phyloP scores from a whole-genome alignment of 2,888 invertebrate species.

The Eutolmus rufibarbis region DNA sequence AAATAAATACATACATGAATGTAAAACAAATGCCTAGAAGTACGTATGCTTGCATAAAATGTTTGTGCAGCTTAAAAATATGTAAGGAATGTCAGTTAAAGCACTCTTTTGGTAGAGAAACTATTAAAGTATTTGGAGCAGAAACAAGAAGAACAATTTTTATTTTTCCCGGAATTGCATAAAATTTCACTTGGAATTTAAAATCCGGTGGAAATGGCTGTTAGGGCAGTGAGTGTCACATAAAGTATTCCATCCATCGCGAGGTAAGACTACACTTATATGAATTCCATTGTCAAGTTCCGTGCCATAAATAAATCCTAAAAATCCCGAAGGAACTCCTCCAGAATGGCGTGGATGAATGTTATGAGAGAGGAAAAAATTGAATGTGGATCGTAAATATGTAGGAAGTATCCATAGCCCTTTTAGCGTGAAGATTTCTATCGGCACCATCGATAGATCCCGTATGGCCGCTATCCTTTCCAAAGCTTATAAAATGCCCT shows the following conservation, averaged over 20 bases:
- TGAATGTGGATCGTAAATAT: conserved; percentile 38
- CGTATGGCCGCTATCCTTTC: background rate
- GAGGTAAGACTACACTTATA: background rate
- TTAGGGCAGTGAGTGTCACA: background rate
- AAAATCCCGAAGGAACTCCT: conserved; percentile 43
- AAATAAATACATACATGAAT: too few species aligned
- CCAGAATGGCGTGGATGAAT: conserved; percentile 6
- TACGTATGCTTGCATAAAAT: too few species aligned
- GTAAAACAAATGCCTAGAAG: too few species aligned
- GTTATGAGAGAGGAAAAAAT: conserved; percentile 19
- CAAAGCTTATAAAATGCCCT: background rate
- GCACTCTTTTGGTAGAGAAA: background rate
- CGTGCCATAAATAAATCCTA: conserved; percentile 45
- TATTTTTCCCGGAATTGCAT: background rate
- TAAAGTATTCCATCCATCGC: background rate
- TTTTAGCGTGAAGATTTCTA: background rate
- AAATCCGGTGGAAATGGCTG: background rate
- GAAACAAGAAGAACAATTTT: background rate
- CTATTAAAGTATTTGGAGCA: background rate
- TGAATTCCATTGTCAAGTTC: conserved; percentile 42
- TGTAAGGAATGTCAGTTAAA: background rate
- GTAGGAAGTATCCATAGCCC: background rate
- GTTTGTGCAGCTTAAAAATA: too few species aligned
- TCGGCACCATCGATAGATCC: background rate
- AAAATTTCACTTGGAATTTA: background rate